Evolutionary conservation across 2,888 invertebrate species (phyloP), one percentile per base, ranked within the genome.

Genomic region (Hemicrepidius hirtus): DNA sequence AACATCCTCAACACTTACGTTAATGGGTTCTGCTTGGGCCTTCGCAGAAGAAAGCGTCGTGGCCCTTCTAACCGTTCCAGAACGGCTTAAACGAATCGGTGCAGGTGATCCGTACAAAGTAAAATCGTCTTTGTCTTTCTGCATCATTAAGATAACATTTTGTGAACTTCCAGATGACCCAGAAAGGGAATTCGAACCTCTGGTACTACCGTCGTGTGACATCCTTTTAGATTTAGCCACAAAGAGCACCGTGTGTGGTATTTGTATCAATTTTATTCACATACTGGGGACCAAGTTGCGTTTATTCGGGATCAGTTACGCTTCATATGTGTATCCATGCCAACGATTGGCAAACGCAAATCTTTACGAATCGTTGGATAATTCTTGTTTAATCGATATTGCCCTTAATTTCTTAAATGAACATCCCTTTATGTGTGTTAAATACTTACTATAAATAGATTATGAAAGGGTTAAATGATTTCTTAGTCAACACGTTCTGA

Each of bases 21-120:
- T 63, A 18, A 57, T 35, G 3, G 71, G 49, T 12, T 71, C 71
- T 0, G 67, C 13, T 13, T 59, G 59, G 12, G 13, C 7, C 46
- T 64, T 64, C 12, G 18, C 35, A n/a, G 71, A 44, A 24, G 46
- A 21, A 13, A 57, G 10, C 5, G 69, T 67, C 2, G 50, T 32
- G 0, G 82, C 84, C 72, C 86, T 79, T 65, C 83, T 77, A 1
- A 86, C 85, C 0, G 86, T 86, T 18, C 84, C 85, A 6, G 85
- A 85, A 60, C 86, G 79, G 59, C 77, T 81, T 66, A 77, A 73
- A 67, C 80, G 81, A 59, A 76, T 81, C n/a, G 80, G 80, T n/a
- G 80, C 82, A 16, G 81, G 77, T 24, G 78, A 78, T n/a, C 84
- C 84, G 59, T 81, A 84, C 44, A 85, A 76, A 9, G 82, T 81